Evolutionary conservation across 1,140 invertebrate species (phyloP).

Genomic region (Sitobion miscanthi): DNA sequence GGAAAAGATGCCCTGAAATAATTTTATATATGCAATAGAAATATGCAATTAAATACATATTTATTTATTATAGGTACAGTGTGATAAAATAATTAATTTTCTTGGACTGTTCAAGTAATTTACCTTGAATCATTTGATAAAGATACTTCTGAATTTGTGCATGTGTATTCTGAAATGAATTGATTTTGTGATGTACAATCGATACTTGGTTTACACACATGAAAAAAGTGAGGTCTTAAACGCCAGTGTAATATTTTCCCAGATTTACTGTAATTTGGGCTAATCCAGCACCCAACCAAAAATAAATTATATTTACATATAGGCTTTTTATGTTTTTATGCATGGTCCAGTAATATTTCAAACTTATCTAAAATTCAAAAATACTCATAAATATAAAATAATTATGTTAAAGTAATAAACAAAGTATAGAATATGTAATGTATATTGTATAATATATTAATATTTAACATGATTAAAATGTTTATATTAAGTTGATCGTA

Average conservation of each 20-base stretch:
- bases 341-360: not conserved
- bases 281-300: slow-evolving; percentile 61
- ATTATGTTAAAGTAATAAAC: not conserved
- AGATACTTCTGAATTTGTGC: slow-evolving; percentile 44
- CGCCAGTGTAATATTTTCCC: slow-evolving; percentile 69
- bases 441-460: not conserved
- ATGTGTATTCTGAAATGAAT: slow-evolving; percentile 58
- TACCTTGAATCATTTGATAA: slow-evolving; percentile 54
- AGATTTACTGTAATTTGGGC: slow-evolving; percentile 66
- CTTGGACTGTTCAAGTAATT: slow-evolving; percentile 6
- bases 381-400: too few species aligned
- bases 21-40: not conserved
- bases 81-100: not conserved
- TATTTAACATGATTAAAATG: not conserved
- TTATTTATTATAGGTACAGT: not conserved
- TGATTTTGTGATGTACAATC: slow-evolving; percentile 56
- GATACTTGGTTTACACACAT: slow-evolving; percentile 58
- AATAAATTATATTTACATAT: slow-evolving; percentile 49
- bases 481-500: not conserved
- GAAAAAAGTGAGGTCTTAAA: slow-evolving; percentile 69
- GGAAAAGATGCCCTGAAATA: slow-evolving; percentile 60
- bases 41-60: not conserved
- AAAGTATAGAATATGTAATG: not conserved
- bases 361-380: slow-evolving; percentile 36
- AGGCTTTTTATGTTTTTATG: not conserved